Base-by-base conservation (phyloP, 2,888 invertebrate genomes). In the Tolmerus cingulatus region DNA sequence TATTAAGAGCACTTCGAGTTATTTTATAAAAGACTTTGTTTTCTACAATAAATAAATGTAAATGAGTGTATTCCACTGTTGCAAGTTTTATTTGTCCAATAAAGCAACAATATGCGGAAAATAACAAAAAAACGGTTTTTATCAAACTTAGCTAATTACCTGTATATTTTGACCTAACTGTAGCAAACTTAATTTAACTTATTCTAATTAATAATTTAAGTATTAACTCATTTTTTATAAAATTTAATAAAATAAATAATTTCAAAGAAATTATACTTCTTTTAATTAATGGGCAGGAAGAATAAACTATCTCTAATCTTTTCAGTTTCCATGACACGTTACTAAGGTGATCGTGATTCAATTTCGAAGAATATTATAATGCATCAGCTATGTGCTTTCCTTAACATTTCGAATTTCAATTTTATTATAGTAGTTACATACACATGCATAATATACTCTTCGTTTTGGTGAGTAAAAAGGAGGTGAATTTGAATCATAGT, bases 151-250 rank as follows among this genome's bases (percentile, higher is more conserved):
- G 81, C 55, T 16, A 81, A 81, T 81, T 81, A 30, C 57, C 66
- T 84, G 84, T 84, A 74, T 84, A 84, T 84, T 66, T 84, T 84
- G 27, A 51, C 43, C 51, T 81, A 81, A 51, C 27, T 30, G n/a
- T 55, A 81, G 27, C 51, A 51, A 23, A 81, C 46, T 55, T 81
- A 55, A 81, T 84, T 84, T 57, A 37, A 57, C 30, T 84, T 34
- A 84, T 84, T 84, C 27, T 84, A 66, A 66, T 40, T 84, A 37
- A 84, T 84, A 66, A 23, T 57, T 66, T 84, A 84, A 84, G 51
- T 84, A 84, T 74, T 84, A 84, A 84, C 51, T 84, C 84, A 84
- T 84, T 84, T 84, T 84, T 84, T 84, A 84, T 74, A 84, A 84
- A 84, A 84, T 84, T 74, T 40, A 84, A 66, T 66, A 84, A 84